These are phyloP conservation scores for Paramisgurnus dabryanus DNA, from an alignment of 2,113 vertebrate species.

Conservation along the genomic window DNA sequence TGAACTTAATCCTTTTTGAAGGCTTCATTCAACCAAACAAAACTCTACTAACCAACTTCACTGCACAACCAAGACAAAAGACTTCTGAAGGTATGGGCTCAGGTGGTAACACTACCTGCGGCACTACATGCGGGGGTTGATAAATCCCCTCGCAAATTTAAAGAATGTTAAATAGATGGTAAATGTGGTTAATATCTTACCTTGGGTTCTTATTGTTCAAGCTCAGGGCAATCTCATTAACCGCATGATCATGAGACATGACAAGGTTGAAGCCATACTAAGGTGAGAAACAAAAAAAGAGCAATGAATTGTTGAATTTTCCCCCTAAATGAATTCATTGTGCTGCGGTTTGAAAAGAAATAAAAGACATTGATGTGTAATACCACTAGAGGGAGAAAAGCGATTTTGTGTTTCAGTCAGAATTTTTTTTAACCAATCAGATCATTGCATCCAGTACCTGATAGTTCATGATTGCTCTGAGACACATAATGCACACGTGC, in stretches of 20 bases:
- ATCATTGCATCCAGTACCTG: constrained; percentile 78
- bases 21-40: constrained; percentile 63
- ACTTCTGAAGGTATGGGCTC: constrained; percentile 61
- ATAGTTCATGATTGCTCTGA: constrained; percentile 98
- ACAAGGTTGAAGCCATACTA: constrained; percentile 99
- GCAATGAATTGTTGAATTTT: no score
- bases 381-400: constrained; percentile 33
- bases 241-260: constrained; percentile 95
- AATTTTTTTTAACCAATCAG: background rate
- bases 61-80: constrained; percentile 53
- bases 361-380: background rate
- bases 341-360: background rate
- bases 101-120: constrained; percentile 51
- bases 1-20: constrained; percentile 40
- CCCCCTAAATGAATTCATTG: no score
- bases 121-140: constrained; percentile 4
- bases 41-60: constrained; percentile 60
- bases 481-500: constrained; percentile 96
- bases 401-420: background rate
- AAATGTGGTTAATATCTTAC: constrained; percentile 67
- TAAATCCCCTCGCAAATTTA: constrained; percentile 24
- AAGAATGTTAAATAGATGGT: constrained; percentile 30
- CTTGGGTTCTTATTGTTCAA: constrained; percentile 97
- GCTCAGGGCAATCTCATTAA: constrained; percentile 97
- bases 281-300: constrained; percentile 35